Evolutionary conservation across 2,113 vertebrate genomes (phyloP), one percentile per base, ranked within the genome.

Genomic region (Pollachius pollachius): DNA sequence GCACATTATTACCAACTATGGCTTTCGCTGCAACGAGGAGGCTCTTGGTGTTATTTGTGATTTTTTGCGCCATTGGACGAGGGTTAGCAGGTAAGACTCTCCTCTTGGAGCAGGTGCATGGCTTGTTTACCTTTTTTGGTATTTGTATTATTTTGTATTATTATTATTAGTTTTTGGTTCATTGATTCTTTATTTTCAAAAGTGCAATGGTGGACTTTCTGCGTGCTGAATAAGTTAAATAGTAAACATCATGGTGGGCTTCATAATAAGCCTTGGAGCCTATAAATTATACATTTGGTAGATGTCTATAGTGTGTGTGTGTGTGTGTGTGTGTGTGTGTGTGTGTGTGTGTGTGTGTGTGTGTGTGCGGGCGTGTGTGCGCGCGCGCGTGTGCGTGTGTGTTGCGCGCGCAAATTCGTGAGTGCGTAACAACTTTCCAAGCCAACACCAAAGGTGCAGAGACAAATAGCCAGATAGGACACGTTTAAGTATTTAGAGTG

Each of bases 11-110:
- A 75, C 65, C 82, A 84, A 87, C 84, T 62, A 93, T 94, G 92
- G 83, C 87, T 89, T 77, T 84, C 84, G 76, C 84, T 79, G 82
- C 89, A 85, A 87, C 88, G 85, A 85, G 90, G 85, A 92, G 89
- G 78, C 85, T 93, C 62, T 78, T 91, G 68, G 89, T 84, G 70
- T 82, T 93, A 78, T 87, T 91, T 65, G 69, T 92, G 17, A 79
- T 88, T 25, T 85, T 94, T 79, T 86, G 87, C 76, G 76, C 89
- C 81, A 76, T 90, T 52, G 85, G 77, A 69, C 75, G 80, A 56
- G 80, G 85, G 52, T 85, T 83, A 74, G 68, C 89, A 91, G 93
- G 92, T 93, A 92, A 56, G 25, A 59, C n/a, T 15, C 17, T 64
- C 19, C 18, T 27, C 11, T n/a, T 4, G 2, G n/a, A 57, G 66